phyloP scores from a whole-genome alignment of 2,888 invertebrate species.

The Xanthorhoe designata region DNA sequence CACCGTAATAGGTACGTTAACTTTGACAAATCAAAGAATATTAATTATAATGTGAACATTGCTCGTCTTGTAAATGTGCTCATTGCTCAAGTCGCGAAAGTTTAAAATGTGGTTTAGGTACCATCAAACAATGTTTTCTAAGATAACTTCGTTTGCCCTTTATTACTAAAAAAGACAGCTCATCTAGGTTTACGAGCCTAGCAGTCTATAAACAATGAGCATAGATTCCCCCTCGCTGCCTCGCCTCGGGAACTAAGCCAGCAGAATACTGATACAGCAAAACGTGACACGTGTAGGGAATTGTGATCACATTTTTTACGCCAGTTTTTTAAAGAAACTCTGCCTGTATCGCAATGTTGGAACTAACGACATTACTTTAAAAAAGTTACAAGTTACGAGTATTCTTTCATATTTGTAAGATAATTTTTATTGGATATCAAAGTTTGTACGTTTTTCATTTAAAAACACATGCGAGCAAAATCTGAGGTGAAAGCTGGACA shows the following conservation, averaged over 20 bases:
- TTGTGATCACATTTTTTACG: slow-evolving; percentile 19
- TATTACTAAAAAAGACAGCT: neutral
- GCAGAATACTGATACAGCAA: slow-evolving; percentile 30
- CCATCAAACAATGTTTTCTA: no score
- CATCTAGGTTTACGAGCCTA: slow-evolving; percentile 1
- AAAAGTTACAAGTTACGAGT: neutral
- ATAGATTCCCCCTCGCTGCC: slow-evolving; percentile 20
- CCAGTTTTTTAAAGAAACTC: slow-evolving; percentile 4
- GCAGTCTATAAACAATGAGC: slow-evolving; percentile 26
- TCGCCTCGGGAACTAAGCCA: slow-evolving; percentile 19
- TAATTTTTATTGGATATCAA: neutral
- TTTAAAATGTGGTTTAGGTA: no score
- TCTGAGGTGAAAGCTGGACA: no score
- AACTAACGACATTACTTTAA: neutral
- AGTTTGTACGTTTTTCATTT: no score
- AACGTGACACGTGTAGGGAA: slow-evolving; percentile 25
- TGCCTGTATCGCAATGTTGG: neutral
- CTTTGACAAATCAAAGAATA: no score
- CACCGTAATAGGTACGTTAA: no score
- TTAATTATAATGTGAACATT: no score
- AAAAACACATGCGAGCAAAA: no score
- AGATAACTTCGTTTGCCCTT: neutral
- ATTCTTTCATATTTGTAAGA: neutral
- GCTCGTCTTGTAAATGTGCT: no score
- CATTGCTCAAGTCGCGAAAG: no score